phyloP scores from a whole-genome alignment of 2,113 vertebrate genomes.

The Alaudala cheleensis region DNA sequence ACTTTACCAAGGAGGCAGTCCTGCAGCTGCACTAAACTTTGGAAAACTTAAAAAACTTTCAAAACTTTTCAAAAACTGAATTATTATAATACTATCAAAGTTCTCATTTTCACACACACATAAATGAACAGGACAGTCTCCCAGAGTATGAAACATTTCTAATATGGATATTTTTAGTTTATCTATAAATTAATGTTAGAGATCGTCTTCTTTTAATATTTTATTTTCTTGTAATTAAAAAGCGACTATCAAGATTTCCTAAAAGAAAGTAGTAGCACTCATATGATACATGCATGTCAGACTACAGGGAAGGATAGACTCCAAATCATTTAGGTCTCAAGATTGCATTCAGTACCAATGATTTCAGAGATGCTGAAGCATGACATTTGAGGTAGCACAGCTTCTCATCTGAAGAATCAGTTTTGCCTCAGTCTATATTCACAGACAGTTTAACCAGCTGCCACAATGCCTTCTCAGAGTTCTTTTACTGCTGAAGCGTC shows the following conservation, averaged over 20 bases:
- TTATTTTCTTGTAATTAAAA: neutral
- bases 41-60: neutral
- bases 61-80: neutral
- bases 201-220: neutral
- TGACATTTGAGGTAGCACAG: neutral
- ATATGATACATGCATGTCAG: neutral
- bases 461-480: neutral
- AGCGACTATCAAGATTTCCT: neutral
- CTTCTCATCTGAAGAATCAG: neutral
- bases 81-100: neutral
- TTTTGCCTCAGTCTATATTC: neutral
- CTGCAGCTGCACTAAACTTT: neutral
- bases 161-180: neutral
- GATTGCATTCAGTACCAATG: neutral
- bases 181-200: neutral
- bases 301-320: neutral
- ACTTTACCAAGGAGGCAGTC: neutral
- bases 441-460: neutral
- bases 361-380: neutral
- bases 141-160: neutral
- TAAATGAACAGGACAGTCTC: neutral
- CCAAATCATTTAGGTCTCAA: neutral
- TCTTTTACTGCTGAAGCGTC: neutral
- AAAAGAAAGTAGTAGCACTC: neutral
- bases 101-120: neutral